These are phyloP conservation scores for Takifugu rubripes DNA, from an alignment of 2,797 vertebrate species.

Conservation along the genomic window DNA sequence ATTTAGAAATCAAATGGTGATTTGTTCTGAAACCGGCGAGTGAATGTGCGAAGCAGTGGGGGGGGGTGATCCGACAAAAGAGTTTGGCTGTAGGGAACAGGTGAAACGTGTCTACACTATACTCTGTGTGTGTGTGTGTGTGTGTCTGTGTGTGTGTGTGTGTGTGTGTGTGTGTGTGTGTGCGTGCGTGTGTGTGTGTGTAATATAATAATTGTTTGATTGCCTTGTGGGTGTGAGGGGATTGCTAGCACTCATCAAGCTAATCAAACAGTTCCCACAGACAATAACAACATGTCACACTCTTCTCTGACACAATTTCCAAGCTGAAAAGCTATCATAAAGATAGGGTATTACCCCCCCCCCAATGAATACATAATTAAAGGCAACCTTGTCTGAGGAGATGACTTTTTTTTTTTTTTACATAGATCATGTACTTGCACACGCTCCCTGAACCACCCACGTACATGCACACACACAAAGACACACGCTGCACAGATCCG, in stretches of 20 bases:
- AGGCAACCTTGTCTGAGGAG: neutral
- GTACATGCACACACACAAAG: conserved; percentile 6
- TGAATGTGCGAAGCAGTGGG: conserved; percentile 17
- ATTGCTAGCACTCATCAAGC: conserved; percentile 62
- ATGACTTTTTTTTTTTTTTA: conserved; percentile 21
- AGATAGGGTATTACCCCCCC: neutral
- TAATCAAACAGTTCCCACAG: conserved; percentile 67
- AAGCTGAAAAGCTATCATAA: conserved; percentile 54
- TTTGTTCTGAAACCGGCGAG: conserved; percentile 4
- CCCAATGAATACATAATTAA: neutral
- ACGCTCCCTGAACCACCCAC: conserved; percentile 19
- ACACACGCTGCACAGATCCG: conserved; percentile 40
- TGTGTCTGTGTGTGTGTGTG: conserved; percentile 9
- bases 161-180: conserved; percentile 23
- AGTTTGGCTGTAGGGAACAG: conserved; percentile 40
- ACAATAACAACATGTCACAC: conserved; percentile 63
- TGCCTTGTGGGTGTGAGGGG: conserved; percentile 57
- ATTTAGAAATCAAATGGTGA: conserved; percentile 46
- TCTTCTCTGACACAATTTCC: conserved; percentile 57
- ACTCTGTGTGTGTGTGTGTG: conserved; percentile 1
- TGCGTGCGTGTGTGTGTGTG: conserved; percentile 18
- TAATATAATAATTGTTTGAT: conserved; percentile 60
- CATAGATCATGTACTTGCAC: conserved; percentile 35
- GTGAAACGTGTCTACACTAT: conserved; percentile 18
- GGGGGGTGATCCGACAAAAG: conserved; percentile 17